Conservation (phyloP, 2,888 invertebrate species). For the Drosophila demipolita region DNA sequence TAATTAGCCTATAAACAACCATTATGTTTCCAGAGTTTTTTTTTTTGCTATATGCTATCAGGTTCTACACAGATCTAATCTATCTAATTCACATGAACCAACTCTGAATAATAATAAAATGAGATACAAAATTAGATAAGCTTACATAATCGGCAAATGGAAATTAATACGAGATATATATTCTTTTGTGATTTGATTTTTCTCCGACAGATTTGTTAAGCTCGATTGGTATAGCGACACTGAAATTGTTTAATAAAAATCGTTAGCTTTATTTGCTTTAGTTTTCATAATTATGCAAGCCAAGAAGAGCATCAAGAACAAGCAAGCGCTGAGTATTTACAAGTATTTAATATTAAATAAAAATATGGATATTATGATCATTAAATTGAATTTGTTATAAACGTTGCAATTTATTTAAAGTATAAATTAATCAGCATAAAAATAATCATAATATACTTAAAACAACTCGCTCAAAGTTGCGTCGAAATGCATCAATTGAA, state of each 20-base stretch:
- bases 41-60: slow-evolving; percentile 28
- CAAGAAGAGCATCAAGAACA: slow-evolving; percentile 28
- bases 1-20: slow-evolving; percentile 62
- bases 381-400: slow-evolving; percentile 34
- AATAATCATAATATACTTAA: slow-evolving; percentile 65
- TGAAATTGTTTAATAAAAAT: slow-evolving; percentile 18
- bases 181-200: background rate
- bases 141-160: background rate
- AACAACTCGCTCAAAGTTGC: slow-evolving; percentile 65
- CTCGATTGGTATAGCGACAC: slow-evolving; percentile 8
- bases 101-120: background rate
- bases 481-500: slow-evolving; percentile 55
- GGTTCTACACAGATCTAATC: slow-evolving; percentile 13
- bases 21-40: slow-evolving; percentile 35
- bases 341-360: slow-evolving; percentile 36
- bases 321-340: slow-evolving; percentile 52
- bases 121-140: background rate
- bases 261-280: slow-evolving; percentile 12
- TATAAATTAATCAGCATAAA: slow-evolving; percentile 58
- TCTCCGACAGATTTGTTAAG: slow-evolving; percentile 37
- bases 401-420: slow-evolving; percentile 36
- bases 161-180: slow-evolving; percentile 1
- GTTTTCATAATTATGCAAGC: slow-evolving; percentile 22
- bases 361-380: slow-evolving; percentile 24
- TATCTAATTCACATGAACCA: slow-evolving; percentile 3